A percentile compares a stretch with the other conserved stretches of the same genome.
These are phyloP conservation scores for Enteromius trimaculatus DNA, from an alignment of 2,797 vertebrate species.

Conservation along the genomic window DNA sequence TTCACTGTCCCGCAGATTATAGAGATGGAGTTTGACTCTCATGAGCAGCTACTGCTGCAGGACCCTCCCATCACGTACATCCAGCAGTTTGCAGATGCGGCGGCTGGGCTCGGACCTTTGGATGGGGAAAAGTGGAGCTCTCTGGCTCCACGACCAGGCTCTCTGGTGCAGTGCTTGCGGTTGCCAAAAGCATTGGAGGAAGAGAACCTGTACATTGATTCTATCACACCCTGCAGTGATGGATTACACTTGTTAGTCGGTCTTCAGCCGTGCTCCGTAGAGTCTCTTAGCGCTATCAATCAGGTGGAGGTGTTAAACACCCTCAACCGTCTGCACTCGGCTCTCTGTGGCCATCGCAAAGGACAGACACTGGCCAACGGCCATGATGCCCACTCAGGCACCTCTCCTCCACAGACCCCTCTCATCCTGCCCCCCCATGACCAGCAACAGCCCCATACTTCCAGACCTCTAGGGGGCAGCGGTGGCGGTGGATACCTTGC, in stretches of 20 bases:
- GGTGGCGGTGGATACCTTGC: slow-evolving; percentile 92
- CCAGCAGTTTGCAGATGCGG: slow-evolving; percentile 97
- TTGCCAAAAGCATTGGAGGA: slow-evolving; percentile 96
- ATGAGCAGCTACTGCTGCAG: slow-evolving; percentile 95
- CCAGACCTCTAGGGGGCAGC: slow-evolving; percentile 75
- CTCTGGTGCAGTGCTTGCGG: slow-evolving; percentile 93
- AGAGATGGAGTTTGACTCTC: slow-evolving; percentile 97
- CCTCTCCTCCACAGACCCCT: slow-evolving; percentile 82
- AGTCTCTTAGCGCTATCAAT: slow-evolving; percentile 94
- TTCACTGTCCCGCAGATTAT: slow-evolving; percentile 99
- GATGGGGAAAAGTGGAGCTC: slow-evolving; percentile 95
- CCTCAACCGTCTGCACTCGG: slow-evolving; percentile 97
- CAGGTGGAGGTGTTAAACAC: slow-evolving; percentile 99
- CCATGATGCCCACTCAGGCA: slow-evolving; percentile 83
- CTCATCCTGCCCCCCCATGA: slow-evolving; percentile 79
- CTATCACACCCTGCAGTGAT: slow-evolving; percentile 96
- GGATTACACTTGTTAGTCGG: slow-evolving; percentile 94
- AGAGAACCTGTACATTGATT: slow-evolving; percentile 95
- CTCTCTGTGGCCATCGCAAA: slow-evolving; percentile 91
- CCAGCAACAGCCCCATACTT: slow-evolving; percentile 67
- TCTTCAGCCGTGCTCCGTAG: slow-evolving; percentile 87
- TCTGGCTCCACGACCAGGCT: slow-evolving; percentile 91
- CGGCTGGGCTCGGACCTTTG: slow-evolving; percentile 80
- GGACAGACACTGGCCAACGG: slow-evolving; percentile 82
- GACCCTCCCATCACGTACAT: slow-evolving; percentile 98